These are phyloP conservation scores for Pterocles gutturalis DNA, from an alignment of 2,113 vertebrate genomes.

Conservation along the genomic window DNA sequence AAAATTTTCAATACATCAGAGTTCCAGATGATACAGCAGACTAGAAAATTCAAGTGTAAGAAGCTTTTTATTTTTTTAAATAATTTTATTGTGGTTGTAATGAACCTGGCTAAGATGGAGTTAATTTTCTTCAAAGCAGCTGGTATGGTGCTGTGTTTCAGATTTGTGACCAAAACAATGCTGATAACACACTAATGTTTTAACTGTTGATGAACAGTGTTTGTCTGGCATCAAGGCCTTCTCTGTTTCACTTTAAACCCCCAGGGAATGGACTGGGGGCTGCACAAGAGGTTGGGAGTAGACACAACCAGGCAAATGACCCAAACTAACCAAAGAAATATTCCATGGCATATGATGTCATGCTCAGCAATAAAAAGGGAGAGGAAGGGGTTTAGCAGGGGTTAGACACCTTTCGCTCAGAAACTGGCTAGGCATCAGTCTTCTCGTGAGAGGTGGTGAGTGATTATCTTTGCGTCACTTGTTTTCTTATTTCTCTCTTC, in stretches of 20 bases:
- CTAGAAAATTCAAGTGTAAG: neutral
- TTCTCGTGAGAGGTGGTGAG: too few relatives aligned
- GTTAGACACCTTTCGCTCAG: too few relatives aligned
- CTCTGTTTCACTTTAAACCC: neutral
- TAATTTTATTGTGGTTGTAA: neutral
- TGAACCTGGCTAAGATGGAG: neutral
- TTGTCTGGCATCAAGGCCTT: neutral
- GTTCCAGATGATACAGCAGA: neutral
- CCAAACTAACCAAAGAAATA: neutral
- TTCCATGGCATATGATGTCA: neutral
- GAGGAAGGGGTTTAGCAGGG: neutral
- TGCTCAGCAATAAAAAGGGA: neutral
- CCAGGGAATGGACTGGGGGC: fast-evolving
- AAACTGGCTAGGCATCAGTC: too few relatives aligned
- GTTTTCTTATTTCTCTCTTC: neutral
- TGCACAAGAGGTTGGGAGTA: neutral
- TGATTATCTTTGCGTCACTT: neutral
- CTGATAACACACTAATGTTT: neutral
- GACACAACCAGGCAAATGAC: neutral
- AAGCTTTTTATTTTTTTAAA: neutral
- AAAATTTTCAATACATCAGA: neutral
- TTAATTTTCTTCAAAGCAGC: neutral
- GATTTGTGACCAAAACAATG: neutral
- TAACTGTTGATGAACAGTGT: neutral
- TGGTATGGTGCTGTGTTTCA: neutral